Evolutionary conservation across 37 sponge, comb jelly and placozoan species (phyloP), one percentile per base, ranked within the genome.

Genomic region (Halisarca cf. caerulea): DNA sequence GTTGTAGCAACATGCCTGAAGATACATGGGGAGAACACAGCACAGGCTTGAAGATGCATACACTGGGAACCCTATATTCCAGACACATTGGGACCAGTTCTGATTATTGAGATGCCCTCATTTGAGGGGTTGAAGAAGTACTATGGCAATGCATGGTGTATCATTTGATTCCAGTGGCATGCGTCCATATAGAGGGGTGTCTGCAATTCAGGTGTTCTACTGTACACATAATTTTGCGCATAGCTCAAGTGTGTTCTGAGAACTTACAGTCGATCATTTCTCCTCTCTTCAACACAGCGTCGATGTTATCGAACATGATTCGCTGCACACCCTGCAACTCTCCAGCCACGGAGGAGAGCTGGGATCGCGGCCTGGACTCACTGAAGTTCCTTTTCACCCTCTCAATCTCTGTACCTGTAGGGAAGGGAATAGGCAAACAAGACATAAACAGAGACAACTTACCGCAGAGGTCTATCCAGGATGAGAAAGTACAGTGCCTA

Each of bases 231-330:
- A n/a, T n/a, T n/a, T n/a, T n/a, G n/a, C n/a, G n/a, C n/a, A n/a
- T n/a, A n/a, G n/a, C n/a, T 8, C 44, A 74, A 3, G 39, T 11
- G 2, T 21, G 45, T 2, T 33, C 25, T 21, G 20, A 4, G 55
- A n/a, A 79, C 88, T 81, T 66, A 97, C 98, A 86, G 82, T 90
- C 80, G 28, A 99, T 85, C 7, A 95, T 91, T 59, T 99, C 99
- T 51, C 99, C 99, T 59, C 99, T 61, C 86, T 99, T 93, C 4
- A 99, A 71, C 4, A 92, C 97, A 39, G 95, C 95, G 59, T 96
- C 99, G 30, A 99, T 97, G 66, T 96, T 99, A 57, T 99, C 98
- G 64, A 96, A 93, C 99, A 99, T 99, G 70, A 99, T 96, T 41
- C 91, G 83, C 86, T 99, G 99, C 21, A 99, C 99, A 36, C 96